Evolutionary conservation across 2,888 invertebrate species (phyloP).

Genomic region (Epinotia brunnichana): DNA sequence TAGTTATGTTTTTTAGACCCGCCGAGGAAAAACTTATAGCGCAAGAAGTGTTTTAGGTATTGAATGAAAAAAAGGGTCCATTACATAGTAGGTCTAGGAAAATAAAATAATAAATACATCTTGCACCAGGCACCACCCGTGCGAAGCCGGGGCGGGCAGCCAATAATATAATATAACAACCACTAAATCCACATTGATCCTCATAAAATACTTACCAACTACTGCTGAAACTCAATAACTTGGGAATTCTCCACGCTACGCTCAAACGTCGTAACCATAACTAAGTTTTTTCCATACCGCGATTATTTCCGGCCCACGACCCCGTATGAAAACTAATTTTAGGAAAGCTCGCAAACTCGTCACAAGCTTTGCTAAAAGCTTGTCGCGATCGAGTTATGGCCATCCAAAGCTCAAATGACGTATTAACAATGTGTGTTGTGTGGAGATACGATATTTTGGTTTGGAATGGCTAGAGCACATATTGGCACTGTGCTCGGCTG

Average conservation of each 20-base stretch:
- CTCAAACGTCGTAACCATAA: not conserved
- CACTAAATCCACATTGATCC: not conserved
- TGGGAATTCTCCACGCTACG: not conserved
- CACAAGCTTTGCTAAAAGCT: slow-evolving; percentile 22
- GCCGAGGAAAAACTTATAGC: no score
- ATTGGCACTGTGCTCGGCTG: not conserved
- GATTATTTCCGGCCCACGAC: not conserved
- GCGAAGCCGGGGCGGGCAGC: no score
- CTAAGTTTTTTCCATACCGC: not conserved
- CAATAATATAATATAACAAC: no score
- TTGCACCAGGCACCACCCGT: no score
- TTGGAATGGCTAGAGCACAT: not conserved
- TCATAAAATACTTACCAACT: not conserved
- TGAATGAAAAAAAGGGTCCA: no score
- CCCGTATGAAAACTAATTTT: not conserved
- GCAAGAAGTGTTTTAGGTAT: no score
- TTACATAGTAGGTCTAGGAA: no score
- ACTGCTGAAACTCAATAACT: not conserved
- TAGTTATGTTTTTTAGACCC: no score
- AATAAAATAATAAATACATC: no score
- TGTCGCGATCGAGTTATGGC: slow-evolving; percentile 7
- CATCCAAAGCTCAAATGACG: not conserved
- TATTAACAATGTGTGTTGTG: not conserved
- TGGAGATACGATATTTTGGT: not conserved
- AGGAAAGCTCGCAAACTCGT: slow-evolving; percentile 8